Evolutionary conservation across 2,797 vertebrate species (phyloP), one percentile per base, ranked within the genome.

Genomic region (Pangasius krempfi): DNA sequence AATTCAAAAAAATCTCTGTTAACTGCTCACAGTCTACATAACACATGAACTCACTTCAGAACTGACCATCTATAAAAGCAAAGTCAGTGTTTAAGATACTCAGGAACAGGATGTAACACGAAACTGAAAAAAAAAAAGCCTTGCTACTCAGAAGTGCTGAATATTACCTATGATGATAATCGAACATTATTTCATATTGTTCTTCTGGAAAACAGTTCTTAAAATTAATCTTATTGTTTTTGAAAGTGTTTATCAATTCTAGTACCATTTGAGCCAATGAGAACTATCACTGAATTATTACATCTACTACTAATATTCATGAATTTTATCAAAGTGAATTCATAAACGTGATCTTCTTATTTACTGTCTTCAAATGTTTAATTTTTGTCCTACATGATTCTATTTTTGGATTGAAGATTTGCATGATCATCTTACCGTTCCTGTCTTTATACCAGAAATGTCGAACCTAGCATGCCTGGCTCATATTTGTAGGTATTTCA

Each of bases 1-100:
- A 93, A 90, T 87, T 70, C 60, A 85, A 85, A 91, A 88, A 90
- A 88, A 33, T 37, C 58, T 84, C 93, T 94, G 94, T 89, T 91
- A 94, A 87, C 91, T 94, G 93, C 47, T 91, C 91, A 90, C 90
- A 89, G 89, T 81, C 37, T 85, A 90, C 85, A 44, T 75, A 88
- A 85, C 88, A 90, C 90, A 76, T 80, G 87, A 91, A 88, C 40
- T 89, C 60, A 75, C 66, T 73, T 88, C 52, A 88, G 78, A 94
- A 88, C 54, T 44, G 89, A 80, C 64, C 56, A 60, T 30, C 81
- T 62, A 33, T 68, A 70, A 68, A 30, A 54, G 64, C 58, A 81
- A 56, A 58, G 44, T 14, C 88, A 60, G 58, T 76, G 40, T 76
- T 86, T 76, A 86, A 62, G 54, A 68, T 82, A 86, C 66, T 81